phyloP scores from a whole-genome alignment of 2,797 vertebrate genomes.

The Falco concolor region DNA sequence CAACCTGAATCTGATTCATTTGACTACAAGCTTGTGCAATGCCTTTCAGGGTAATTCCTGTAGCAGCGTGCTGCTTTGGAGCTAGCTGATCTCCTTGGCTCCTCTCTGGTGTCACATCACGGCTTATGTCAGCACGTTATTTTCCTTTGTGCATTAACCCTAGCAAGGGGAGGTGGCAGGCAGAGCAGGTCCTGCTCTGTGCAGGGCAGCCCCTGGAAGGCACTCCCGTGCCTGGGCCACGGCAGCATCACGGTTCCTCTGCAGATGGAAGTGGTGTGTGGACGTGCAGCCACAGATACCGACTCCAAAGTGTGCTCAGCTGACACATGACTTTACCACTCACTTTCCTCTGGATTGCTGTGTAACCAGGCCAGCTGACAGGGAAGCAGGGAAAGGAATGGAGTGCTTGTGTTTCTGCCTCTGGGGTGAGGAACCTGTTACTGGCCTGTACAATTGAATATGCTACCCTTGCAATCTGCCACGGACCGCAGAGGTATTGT shows the following conservation, averaged over 20 bases:
- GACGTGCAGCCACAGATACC: neutral
- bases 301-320: neutral
- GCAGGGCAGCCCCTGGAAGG: neutral
- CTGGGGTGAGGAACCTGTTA: neutral
- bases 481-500: fast-evolving
- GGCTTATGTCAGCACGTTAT: neutral
- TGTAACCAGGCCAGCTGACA: neutral
- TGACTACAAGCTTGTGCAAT: neutral
- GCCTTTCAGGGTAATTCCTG: slow-evolving; percentile 27
- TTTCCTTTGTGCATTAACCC: neutral
- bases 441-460: neutral
- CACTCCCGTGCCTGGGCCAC: neutral
- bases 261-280: neutral
- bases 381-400: neutral
- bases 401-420: neutral
- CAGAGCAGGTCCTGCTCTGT: neutral
- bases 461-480: neutral
- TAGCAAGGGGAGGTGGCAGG: neutral
- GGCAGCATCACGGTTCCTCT: fast-evolving
- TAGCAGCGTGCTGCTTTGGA: neutral
- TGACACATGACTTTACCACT: neutral
- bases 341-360: neutral
- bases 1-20: slow-evolving; percentile 43
- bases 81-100: neutral
- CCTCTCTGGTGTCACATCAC: neutral